Percentiles rank a stretch among this genome's conserved stretches.
Conservation (phyloP, 2,888 invertebrate genomes). For the Euphydryas editha region DNA sequence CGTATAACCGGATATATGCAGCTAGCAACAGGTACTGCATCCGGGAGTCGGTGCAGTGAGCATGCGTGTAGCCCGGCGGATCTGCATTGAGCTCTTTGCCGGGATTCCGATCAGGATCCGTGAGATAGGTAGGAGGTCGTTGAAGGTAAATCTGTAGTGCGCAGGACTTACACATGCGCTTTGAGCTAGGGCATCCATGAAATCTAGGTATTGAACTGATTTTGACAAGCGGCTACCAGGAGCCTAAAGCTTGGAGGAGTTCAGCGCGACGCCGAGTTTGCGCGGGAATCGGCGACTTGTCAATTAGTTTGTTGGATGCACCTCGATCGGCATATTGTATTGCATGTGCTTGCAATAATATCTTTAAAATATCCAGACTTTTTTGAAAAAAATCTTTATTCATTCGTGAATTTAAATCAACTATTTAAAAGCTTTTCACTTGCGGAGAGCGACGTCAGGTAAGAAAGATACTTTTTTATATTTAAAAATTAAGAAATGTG, state of each 20-base stretch:
- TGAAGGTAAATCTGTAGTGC: constrained; percentile 17
- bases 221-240: constrained; percentile 20
- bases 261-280: constrained; percentile 2
- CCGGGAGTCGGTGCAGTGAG: constrained; percentile 4
- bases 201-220: constrained; percentile 28
- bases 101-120: constrained; percentile 15
- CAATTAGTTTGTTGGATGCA: constrained; percentile 16
- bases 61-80: constrained; percentile 29
- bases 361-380: neutral
- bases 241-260: neutral
- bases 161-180: constrained; percentile 35
- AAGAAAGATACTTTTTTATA: too few relatives aligned
- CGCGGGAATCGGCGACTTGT: constrained; percentile 8
- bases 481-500: too few relatives aligned
- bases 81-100: constrained; percentile 26
- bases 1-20: neutral
- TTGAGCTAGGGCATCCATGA: constrained; percentile 17
- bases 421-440: neutral
- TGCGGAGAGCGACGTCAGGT: neutral
- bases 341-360: neutral
- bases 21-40: constrained; percentile 5
- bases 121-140: constrained; percentile 13
- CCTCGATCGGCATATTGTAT: constrained; percentile 5
- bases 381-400: neutral
- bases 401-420: neutral